Evolutionary conservation across 2,888 invertebrate species (phyloP), one percentile per base, ranked within the genome.

Genomic region (Drosophila eohydei): DNA sequence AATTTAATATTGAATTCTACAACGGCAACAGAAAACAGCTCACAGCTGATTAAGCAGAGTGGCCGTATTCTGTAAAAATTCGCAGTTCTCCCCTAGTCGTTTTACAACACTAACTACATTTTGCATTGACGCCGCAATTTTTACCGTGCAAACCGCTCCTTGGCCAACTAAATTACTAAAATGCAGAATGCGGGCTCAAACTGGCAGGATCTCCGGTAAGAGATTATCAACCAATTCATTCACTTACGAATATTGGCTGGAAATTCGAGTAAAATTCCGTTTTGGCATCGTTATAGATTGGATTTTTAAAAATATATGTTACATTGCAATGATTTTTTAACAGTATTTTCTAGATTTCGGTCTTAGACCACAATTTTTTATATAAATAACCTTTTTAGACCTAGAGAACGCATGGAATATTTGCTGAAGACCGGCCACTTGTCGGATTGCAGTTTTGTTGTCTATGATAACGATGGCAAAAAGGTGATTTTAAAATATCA

Each of bases 401-500:
- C 78, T 2, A 63, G 62, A 1, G 54, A 71, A 2, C 83, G 81
- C 34, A 83, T 81, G 81, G 50, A 77, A 16, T 52, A 83, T 59
- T 60, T 81, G 46, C 51, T 81, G 1, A 61, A 7, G 0, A 68
- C 74, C 1, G 81, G 81, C 1, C 83, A 83, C 40, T 57, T 81
- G 43, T 80, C 81, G 12, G 81, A 81, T 38, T 81, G 81, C 38
- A 81, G 81, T 8, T 81, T 81, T 34, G 41, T 72, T 9, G 62
- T 83, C 3, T 77, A 41, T 26, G 67, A 66, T 26, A 64, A 70
- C 2, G 64, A 68, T 7, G 78, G 70, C 3, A 4, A 74, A 11
- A 74, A 65, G 32, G 48, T 74, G 6, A 32, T 59, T 1, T n/a
- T 81, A 5, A 77, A 77, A n/a, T 81, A 78, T 5, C 81, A 81